phyloP scores from a whole-genome alignment of 2,888 invertebrate species.

The Cryptosula pallasiana region DNA sequence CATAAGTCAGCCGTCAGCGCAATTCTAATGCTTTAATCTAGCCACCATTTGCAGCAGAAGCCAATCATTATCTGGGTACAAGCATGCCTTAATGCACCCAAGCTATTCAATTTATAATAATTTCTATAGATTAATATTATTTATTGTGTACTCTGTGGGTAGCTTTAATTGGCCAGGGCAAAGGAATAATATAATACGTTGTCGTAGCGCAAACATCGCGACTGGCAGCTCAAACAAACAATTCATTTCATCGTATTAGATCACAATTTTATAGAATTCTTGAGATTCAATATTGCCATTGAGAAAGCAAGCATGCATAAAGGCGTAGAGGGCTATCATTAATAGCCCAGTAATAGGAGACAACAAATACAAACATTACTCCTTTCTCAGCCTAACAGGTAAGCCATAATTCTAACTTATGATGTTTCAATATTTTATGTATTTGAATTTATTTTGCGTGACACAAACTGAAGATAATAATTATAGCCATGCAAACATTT shows the following conservation, averaged over 20 bases:
- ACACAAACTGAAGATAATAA: too few relatives aligned
- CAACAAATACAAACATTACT: too few relatives aligned
- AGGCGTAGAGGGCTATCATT: neutral
- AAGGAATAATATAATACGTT: neutral
- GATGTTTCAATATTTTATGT: too few relatives aligned
- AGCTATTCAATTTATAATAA: neutral
- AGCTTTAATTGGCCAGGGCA: neutral
- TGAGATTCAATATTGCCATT: neutral
- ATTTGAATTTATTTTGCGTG: too few relatives aligned
- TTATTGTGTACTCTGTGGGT: neutral
- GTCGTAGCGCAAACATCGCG: neutral
- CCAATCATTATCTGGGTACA: neutral
- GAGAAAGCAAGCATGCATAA: neutral
- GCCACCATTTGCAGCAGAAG: too few relatives aligned
- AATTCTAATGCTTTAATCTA: too few relatives aligned
- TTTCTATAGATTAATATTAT: neutral
- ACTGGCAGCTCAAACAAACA: neutral
- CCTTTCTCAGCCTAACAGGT: too few relatives aligned
- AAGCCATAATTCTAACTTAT: too few relatives aligned
- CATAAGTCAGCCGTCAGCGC: too few relatives aligned
- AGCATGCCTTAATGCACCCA: neutral
- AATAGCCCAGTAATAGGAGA: too few relatives aligned
- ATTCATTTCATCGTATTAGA: neutral
- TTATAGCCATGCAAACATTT: too few relatives aligned
- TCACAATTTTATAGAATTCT: neutral